Conservation (phyloP, 2,113 vertebrate species). For the Morone chrysops region DNA sequence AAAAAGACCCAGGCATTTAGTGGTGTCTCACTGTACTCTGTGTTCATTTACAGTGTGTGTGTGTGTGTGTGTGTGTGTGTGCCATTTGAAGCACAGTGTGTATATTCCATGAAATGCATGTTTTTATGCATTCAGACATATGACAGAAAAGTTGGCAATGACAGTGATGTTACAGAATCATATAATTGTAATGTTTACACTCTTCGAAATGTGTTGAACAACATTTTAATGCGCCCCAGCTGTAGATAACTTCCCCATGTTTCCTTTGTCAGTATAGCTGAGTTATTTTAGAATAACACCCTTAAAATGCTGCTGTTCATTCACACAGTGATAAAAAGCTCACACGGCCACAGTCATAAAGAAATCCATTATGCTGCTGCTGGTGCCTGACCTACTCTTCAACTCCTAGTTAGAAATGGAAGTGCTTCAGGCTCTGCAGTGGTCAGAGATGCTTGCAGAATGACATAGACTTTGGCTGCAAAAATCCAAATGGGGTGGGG, state of each 20-base stretch:
- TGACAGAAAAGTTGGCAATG: background rate
- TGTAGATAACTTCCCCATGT: background rate
- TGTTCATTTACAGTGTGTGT: constrained; percentile 32
- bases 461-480: constrained; percentile 75
- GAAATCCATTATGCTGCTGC: constrained; percentile 50
- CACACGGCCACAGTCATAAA: constrained; percentile 40
- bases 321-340: constrained; percentile 19
- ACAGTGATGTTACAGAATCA: background rate
- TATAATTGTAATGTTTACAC: background rate
- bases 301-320: background rate
- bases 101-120: background rate
- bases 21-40: constrained; percentile 36
- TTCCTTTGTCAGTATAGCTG: background rate
- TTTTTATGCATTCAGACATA: background rate
- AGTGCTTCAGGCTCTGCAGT: constrained; percentile 51
- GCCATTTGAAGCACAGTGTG: constrained; percentile 4
- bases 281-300: background rate
- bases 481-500: constrained; percentile 59
- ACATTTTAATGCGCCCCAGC: background rate
- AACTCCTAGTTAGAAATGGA: constrained; percentile 46
- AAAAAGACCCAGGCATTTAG: constrained; percentile 42
- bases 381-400: constrained; percentile 39
- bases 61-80: background rate
- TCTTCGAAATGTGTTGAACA: background rate
- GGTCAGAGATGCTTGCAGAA: constrained; percentile 72